phyloP scores from a whole-genome alignment of 2,113 vertebrate genomes.

The Pungitius pungitius region DNA sequence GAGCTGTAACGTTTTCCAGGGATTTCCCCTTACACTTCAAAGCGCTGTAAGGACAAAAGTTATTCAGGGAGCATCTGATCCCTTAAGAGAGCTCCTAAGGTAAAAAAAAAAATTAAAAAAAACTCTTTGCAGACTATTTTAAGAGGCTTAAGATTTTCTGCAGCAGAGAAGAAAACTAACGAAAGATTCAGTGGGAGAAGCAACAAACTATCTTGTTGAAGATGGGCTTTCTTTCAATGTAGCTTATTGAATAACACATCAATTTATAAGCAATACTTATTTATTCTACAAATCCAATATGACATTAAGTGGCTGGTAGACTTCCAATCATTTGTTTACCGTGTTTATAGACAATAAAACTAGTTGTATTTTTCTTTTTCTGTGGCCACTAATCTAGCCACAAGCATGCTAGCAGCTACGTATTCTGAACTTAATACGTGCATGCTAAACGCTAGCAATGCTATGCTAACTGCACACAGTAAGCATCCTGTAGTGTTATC shows the following conservation, averaged over 20 bases:
- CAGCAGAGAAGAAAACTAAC: not conserved
- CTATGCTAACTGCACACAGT: not conserved
- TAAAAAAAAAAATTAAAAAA: not conserved
- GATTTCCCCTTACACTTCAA: not conserved
- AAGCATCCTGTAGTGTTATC: no score
- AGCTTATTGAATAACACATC: constrained; percentile 11
- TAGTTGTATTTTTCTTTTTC: not conserved
- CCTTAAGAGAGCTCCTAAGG: not conserved
- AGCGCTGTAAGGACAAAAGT: not conserved
- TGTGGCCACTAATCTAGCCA: not conserved
- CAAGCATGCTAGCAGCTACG: not conserved
- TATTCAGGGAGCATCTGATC: not conserved
- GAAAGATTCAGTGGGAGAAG: not conserved
- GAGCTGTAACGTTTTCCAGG: not conserved
- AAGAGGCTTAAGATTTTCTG: not conserved
- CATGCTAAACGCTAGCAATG: not conserved
- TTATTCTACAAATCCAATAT: not conserved
- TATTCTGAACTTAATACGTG: not conserved
- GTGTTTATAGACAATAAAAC: not conserved
- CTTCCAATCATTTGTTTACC: not conserved
- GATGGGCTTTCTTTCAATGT: not conserved
- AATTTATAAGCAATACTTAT: no score
- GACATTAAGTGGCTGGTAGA: not conserved
- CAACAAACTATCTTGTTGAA: not conserved
- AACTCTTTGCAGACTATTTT: not conserved